Base-by-base conservation (phyloP, 2,113 vertebrate genomes). In the Pachycephala philippinensis region DNA sequence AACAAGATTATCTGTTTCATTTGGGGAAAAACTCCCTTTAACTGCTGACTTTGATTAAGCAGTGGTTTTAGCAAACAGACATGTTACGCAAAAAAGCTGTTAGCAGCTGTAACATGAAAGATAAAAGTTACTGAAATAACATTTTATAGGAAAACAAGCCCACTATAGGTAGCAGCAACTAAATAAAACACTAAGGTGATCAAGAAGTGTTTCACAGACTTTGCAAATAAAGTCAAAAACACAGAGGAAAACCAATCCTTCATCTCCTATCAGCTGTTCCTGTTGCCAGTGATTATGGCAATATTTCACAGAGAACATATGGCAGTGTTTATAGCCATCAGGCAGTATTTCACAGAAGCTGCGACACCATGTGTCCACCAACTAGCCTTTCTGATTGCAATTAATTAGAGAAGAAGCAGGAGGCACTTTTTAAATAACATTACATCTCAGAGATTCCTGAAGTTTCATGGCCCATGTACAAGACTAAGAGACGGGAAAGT, bases 311-410 rank as follows among this genome's bases (percentile, higher is more conserved):
- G 95, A 90, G 97, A 98, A 97, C 98, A 98, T 98, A 98, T 98
- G 98, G 98, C 98, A 70, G 23, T 94, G 96, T 97, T 98, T 97
- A 97, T 84, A 98, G 97, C 97, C 98, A 98, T 98, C 98, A 97
- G 98, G 96, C 97, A 97, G 97, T 91, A 95, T 97, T 97, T 97
- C 98, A 97, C 94, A 97, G 97, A 96, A 95, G 96, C 96, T 91
- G 94, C 3, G 33, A 97, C 97, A 98, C 98, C 98, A 97, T 98
- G 98, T 98, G 97, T 98, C 98, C 97, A 96, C 95, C 95, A 97
- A 97, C 97, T 97, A 98, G 97, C 98, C 97, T 97, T 97, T 97
- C 95, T 97, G 97, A 97, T 97, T 97, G 92, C 95, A 97, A 97
- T 97, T 98, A 98, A 98, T 98, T 98, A 98, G 96, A 89, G 94